Evolutionary conservation across 2,888 invertebrate genomes (phyloP).

Genomic region (Aphrophora alni): DNA sequence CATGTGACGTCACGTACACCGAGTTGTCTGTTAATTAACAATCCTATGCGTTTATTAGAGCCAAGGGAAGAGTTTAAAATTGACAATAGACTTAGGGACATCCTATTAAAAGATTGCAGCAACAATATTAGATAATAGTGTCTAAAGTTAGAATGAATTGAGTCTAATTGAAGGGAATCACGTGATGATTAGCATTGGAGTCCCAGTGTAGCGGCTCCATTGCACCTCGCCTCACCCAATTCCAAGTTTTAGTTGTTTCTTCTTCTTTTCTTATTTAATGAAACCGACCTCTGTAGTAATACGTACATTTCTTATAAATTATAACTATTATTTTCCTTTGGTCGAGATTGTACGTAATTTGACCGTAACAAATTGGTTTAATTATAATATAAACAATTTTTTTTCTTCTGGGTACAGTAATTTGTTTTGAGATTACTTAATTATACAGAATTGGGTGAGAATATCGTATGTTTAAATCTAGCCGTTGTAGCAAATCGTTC

Average conservation of each 20-base stretch:
- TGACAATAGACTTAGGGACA: background rate
- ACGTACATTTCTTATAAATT: background rate
- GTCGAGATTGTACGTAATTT: too few relatives aligned
- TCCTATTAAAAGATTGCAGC: background rate
- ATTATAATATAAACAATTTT: too few relatives aligned
- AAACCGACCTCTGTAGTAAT: background rate
- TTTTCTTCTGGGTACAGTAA: too few relatives aligned
- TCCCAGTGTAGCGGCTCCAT: background rate
- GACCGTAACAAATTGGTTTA: too few relatives aligned
- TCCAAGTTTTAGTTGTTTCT: background rate
- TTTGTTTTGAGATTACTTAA: too few relatives aligned
- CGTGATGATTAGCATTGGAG: constrained; percentile 19
- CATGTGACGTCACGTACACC: too few relatives aligned
- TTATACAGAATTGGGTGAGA: too few relatives aligned
- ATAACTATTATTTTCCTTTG: too few relatives aligned
- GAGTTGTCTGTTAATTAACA: background rate
- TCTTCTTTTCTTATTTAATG: background rate
- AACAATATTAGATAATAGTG: constrained; percentile 35
- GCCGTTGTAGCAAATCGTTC: too few relatives aligned
- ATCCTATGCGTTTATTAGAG: background rate
- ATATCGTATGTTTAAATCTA: too few relatives aligned
- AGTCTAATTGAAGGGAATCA: constrained; percentile 30
- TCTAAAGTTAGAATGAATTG: constrained; percentile 37
- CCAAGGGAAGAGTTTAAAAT: background rate
- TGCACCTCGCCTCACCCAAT: background rate